Evolutionary conservation across 2,888 invertebrate species (phyloP).

Genomic region (Acrocyrtus sp.): DNA sequence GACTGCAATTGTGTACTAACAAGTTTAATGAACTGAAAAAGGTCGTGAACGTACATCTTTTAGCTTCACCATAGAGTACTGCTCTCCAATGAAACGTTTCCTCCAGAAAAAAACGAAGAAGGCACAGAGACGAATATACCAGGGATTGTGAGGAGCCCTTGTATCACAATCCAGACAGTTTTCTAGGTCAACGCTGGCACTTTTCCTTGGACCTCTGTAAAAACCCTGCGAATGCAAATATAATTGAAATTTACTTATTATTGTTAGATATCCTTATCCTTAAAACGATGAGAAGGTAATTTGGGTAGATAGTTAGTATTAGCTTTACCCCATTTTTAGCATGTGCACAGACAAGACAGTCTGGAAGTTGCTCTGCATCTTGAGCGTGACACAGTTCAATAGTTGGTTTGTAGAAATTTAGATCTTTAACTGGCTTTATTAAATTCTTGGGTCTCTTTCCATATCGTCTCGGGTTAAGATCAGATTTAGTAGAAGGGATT

Average conservation of each 20-base stretch:
- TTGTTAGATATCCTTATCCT: too few relatives aligned
- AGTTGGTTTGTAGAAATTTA: conserved; percentile 47
- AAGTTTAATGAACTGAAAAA: neutral
- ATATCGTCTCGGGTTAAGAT: conserved; percentile 38
- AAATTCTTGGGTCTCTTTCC: conserved; percentile 44
- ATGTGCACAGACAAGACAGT: conserved; percentile 32
- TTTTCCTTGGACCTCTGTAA: conserved; percentile 21
- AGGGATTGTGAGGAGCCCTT: conserved; percentile 57
- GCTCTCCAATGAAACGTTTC: conserved; percentile 60
- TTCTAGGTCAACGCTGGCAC: conserved; percentile 40
- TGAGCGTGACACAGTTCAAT: conserved; percentile 12
- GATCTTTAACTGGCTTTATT: conserved; percentile 41
- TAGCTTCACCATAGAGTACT: conserved; percentile 56
- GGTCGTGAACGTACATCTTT: conserved; percentile 57
- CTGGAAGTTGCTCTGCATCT: neutral
- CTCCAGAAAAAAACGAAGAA: conserved; percentile 61
- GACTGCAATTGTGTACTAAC: neutral
- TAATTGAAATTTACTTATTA: too few relatives aligned
- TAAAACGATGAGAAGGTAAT: too few relatives aligned
- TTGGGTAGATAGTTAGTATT: too few relatives aligned
- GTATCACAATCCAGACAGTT: conserved; percentile 61
- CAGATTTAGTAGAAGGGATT: conserved; percentile 33
- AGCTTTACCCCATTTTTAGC: conserved; percentile 24
- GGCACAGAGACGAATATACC: conserved; percentile 60
- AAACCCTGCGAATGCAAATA: too few relatives aligned